A percentile compares a stretch with the other conserved stretches of the same genome.
phyloP scores from a whole-genome alignment of 2,888 invertebrate species.

The Coremacera marginata region DNA sequence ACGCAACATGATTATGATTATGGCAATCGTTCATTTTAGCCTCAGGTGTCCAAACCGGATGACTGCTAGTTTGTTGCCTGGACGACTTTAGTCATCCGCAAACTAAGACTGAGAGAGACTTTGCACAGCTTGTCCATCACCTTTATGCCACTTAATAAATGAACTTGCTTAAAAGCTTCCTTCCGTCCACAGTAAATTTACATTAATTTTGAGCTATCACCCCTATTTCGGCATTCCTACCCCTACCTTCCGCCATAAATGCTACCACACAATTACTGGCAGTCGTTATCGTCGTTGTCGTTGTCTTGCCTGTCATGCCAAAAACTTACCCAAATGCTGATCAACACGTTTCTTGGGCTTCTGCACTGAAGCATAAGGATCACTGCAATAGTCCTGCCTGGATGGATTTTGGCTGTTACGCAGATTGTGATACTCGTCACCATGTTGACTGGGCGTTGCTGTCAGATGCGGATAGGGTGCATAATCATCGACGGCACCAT shows the following conservation, averaged over 20 bases:
- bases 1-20: constrained; percentile 18
- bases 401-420: constrained; percentile 85
- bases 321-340: constrained; percentile 84
- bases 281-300: not conserved
- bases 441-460: constrained; percentile 75
- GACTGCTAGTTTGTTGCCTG: not conserved
- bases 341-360: constrained; percentile 90
- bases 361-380: constrained; percentile 90
- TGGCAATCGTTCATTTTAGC: constrained; percentile 23
- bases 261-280: not conserved
- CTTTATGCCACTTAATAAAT: not conserved
- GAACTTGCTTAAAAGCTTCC: not conserved
- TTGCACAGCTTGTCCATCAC: not conserved
- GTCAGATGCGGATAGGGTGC: constrained; percentile 86
- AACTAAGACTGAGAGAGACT: not conserved
- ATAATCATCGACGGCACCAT: constrained; percentile 86
- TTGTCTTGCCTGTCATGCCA: not conserved
- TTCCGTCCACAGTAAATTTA: constrained; percentile 5
- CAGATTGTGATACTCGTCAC: constrained; percentile 79
- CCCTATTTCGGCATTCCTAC: not conserved
- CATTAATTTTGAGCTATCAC: constrained; percentile 24
- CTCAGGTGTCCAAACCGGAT: not conserved
- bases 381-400: constrained; percentile 88
- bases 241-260: not conserved
- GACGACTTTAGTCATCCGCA: not conserved